These are phyloP conservation scores for Tachuris rubrigastra DNA, from an alignment of 2,113 vertebrate genomes.

Conservation along the genomic window DNA sequence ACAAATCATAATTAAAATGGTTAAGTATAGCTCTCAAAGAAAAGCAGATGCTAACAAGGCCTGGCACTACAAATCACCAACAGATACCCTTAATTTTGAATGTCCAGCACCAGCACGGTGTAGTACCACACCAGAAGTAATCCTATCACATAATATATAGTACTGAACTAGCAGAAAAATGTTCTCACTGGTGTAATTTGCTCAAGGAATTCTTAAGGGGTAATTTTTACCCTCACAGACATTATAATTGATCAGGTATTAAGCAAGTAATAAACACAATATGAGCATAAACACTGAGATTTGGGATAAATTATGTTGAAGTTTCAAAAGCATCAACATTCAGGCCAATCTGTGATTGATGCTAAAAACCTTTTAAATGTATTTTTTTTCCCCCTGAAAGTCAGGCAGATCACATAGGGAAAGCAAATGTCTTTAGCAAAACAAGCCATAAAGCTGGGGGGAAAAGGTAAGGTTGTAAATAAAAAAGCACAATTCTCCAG, in stretches of 20 bases:
- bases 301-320: neutral
- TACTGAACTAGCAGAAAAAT: neutral
- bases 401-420: neutral
- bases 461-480: neutral
- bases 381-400: neutral
- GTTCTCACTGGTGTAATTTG: neutral
- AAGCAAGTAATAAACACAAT: neutral
- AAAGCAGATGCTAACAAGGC: constrained; percentile 31
- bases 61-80: neutral
- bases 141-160: neutral
- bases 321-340: neutral
- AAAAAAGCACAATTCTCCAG: neutral
- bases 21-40: constrained; percentile 12
- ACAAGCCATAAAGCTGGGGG: neutral
- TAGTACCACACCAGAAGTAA: neutral
- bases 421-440: neutral
- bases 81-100: neutral
- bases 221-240: neutral
- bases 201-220: neutral
- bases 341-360: neutral
- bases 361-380: neutral
- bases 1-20: constrained; percentile 41
- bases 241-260: neutral
- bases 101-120: neutral
- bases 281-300: neutral